Base-by-base conservation (phyloP, 2,797 vertebrate species). In the Spinibarbus caldwelli region DNA sequence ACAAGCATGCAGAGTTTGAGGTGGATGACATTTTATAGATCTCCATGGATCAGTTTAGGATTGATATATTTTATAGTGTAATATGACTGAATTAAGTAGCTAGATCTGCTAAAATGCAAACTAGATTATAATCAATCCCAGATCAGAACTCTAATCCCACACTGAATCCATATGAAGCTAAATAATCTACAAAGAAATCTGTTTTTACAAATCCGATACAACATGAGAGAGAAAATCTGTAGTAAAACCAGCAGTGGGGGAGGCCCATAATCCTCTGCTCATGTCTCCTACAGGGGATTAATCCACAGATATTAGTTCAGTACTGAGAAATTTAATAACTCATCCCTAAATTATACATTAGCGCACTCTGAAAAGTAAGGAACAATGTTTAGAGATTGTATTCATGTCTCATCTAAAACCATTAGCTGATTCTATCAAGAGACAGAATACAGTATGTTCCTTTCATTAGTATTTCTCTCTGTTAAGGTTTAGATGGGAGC, bases 1-100 rank as follows among this genome's bases (percentile, higher is more conserved):
- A 99, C 94, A 99, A 99, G 83, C 98, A 99, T 0, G 97, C 98
- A 0, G 98, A 99, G 88, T 99, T 99, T 87, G 97, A 99, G 98
- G 98, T 99, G 70, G 26, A 38, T 2, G 6, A 31, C 3, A 6
- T 80, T 38, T 80, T 36, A 49, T 38, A 36, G 29, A 52, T 68
- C 45, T 5, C 78, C 19, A 9, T 14, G 34, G 34, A 11, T n/a
- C 29, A 36, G 34, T 78, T 41, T 7, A 41, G 23, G 52, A 57
- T 26, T 78, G 17, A 3, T 54, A 19, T 78, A 12, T 43, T 43
- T 78, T 43, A 21, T 1, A 0, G 4, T 29, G 54, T 19, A 21
- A 64, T 64, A 45, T 45, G 17, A 45, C 9, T 75, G 62, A 49
- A 75, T 62, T 43, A 38, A 66, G 70, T 57, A 73, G 36, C 21